A percentile compares a stretch with the other conserved stretches of the same genome.
These are phyloP conservation scores for Paedocypris sp. DNA, from an alignment of 2,113 vertebrate genomes.

Conservation along the genomic window DNA sequence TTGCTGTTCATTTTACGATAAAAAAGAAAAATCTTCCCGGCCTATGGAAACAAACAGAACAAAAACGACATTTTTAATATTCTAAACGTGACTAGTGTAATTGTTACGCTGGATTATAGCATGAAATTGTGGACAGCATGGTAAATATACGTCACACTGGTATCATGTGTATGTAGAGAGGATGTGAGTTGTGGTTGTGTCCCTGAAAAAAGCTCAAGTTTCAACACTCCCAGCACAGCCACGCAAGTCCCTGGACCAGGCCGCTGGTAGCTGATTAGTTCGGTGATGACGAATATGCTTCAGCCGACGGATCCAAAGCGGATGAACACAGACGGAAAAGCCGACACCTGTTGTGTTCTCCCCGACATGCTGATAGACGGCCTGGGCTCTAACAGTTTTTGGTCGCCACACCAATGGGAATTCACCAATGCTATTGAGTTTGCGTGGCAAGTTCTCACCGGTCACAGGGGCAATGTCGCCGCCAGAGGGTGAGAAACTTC, in stretches of 20 bases:
- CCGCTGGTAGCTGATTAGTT: conserved; percentile 59
- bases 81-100: no score
- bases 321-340: conserved; percentile 43
- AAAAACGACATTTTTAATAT: no score
- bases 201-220: conserved; percentile 52
- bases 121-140: no score
- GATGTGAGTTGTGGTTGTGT: conserved; percentile 41
- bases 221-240: conserved; percentile 37
- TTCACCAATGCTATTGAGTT: conserved; percentile 52
- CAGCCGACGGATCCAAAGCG: conserved; percentile 51
- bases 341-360: conserved; percentile 59
- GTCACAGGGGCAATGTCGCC: conserved; percentile 38
- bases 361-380: conserved; percentile 58
- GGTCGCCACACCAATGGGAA: conserved; percentile 48
- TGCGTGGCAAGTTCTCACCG: conserved; percentile 51
- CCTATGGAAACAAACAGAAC: conserved; percentile 51
- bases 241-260: conserved; percentile 51
- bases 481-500: conserved; percentile 33
- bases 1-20: conserved; percentile 50
- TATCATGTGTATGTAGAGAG: conserved; percentile 35
- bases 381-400: conserved; percentile 47
- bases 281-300: conserved; percentile 65
- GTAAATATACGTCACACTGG: neutral
- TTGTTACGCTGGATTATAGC: no score
- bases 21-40: conserved; percentile 65